Conservation (phyloP, 2,113 vertebrate genomes). For the Pelodiscus sinensis region DNA sequence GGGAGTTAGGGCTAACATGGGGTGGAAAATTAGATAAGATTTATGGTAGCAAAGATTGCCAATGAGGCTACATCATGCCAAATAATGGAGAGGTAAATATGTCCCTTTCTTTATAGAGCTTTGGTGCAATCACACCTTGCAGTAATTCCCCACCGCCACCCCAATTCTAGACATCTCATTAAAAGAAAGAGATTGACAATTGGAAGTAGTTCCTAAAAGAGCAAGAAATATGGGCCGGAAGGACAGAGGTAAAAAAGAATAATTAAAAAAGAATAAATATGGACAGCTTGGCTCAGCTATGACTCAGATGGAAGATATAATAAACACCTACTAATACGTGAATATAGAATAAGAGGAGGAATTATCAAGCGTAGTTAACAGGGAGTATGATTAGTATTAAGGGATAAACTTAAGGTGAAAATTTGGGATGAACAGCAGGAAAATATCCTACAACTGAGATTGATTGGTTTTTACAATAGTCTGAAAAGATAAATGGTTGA, state of each 20-base stretch:
- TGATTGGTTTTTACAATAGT: not conserved
- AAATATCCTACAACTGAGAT: not conserved
- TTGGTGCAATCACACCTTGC: not conserved
- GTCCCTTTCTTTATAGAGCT: not conserved
- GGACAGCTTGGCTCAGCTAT: not conserved
- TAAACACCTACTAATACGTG: not conserved
- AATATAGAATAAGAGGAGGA: not conserved
- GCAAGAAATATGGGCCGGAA: not conserved
- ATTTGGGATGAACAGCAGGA: not conserved
- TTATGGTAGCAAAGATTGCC: not conserved
- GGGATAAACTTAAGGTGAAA: not conserved
- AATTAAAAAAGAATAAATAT: not conserved
- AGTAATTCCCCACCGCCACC: not conserved
- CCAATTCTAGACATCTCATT: not conserved
- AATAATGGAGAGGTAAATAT: not conserved
- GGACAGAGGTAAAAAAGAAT: not conserved
- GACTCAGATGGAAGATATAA: not conserved
- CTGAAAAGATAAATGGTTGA: not conserved
- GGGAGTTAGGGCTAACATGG: conserved; percentile 2
- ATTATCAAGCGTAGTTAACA: not conserved
- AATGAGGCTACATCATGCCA: not conserved
- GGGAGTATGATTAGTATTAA: not conserved
- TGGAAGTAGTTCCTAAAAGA: not conserved
- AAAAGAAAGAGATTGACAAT: not conserved
- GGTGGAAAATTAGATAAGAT: conserved; percentile 31